Conservation (phyloP, 2,888 invertebrate species). For the Ethmia dodecea region DNA sequence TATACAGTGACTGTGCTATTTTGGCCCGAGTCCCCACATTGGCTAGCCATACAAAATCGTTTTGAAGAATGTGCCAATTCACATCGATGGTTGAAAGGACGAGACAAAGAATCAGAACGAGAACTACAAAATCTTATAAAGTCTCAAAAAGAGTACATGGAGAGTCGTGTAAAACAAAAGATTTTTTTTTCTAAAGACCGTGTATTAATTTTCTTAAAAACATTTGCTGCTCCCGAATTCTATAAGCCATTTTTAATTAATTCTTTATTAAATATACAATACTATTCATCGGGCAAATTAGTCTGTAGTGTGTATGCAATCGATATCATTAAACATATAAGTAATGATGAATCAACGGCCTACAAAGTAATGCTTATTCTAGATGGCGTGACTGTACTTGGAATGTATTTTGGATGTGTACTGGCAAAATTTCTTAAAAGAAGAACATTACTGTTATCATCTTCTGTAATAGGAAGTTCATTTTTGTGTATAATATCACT, state of each 20-base stretch:
- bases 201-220: constrained; percentile 18
- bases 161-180: constrained; percentile 13
- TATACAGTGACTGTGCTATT: constrained; percentile 15
- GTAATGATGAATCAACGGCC: constrained; percentile 35
- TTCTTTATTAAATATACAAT: constrained; percentile 24
- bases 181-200: constrained; percentile 9
- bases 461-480: constrained; percentile 33
- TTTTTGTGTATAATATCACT: constrained; percentile 41
- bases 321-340: constrained; percentile 40
- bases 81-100: constrained; percentile 18
- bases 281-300: constrained; percentile 27
- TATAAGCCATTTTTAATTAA: constrained; percentile 32
- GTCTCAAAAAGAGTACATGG: constrained; percentile 19
- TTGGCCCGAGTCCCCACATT: constrained; percentile 25
- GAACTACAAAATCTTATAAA: constrained; percentile 19
- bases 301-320: constrained; percentile 39
- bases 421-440: constrained; percentile 37
- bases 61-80: constrained; percentile 20
- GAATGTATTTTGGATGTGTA: constrained; percentile 45
- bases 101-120: constrained; percentile 13
- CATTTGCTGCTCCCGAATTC: constrained; percentile 24
- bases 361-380: constrained; percentile 48
- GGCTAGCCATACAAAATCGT: constrained; percentile 20
- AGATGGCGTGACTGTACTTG: constrained; percentile 47
- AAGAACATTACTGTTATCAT: constrained; percentile 35